Conservation (phyloP, 1,140 invertebrate genomes). For the Ladona fulva region DNA sequence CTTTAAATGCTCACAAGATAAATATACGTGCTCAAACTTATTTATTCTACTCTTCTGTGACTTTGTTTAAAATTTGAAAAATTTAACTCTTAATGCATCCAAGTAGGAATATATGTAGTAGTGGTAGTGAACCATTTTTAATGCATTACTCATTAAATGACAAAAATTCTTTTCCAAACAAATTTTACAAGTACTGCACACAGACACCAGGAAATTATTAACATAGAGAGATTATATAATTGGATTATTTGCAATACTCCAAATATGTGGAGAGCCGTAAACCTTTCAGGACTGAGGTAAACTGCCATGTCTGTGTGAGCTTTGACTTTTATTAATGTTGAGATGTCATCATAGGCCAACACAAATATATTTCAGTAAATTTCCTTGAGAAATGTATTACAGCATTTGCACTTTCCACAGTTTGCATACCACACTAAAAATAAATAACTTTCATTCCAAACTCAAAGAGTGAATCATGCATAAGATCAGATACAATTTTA, state of each 20-base stretch:
- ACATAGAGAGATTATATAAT: background rate
- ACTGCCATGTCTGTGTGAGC: background rate
- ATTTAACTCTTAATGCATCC: constrained; percentile 10
- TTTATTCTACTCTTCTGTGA: background rate
- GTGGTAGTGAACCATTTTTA: background rate
- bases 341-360: background rate
- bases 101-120: constrained; percentile 3
- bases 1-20: background rate
- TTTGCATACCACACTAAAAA: background rate
- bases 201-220: background rate
- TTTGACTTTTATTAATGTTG: background rate
- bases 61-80: background rate
- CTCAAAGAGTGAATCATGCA: background rate
- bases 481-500: constrained; percentile 11
- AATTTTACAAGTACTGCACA: background rate
- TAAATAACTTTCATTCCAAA: constrained; percentile 11
- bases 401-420: background rate
- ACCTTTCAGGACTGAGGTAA: background rate
- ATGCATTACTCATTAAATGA: background rate
- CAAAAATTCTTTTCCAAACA: background rate
- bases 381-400: background rate
- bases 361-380: background rate
- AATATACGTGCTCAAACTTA: background rate
- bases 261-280: background rate
- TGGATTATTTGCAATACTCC: background rate